Base-by-base conservation (phyloP, 2,888 invertebrate species). In the Conops quadrifasciatus region DNA sequence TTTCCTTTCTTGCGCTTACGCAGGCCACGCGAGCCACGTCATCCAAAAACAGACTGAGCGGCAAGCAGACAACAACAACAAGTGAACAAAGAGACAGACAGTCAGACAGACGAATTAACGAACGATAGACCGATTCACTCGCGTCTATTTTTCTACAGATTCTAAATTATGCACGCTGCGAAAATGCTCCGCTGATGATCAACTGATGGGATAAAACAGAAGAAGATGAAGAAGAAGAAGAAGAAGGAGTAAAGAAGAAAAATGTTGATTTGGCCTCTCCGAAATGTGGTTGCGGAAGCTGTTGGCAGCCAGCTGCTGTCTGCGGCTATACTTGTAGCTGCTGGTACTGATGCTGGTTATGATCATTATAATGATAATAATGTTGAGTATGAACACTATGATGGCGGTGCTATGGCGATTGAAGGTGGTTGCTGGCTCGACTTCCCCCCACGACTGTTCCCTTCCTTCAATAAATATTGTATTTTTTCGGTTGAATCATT, bases 261-360 rank as follows among this genome's bases (percentile, higher is more conserved):
- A 24, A 11, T 45, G 26, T 43, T 36, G n/a, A n/a, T n/a, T n/a
- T n/a, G n/a, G n/a, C n/a, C n/a, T n/a, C n/a, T 13, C 26, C 36
- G 65, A 26, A 45, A 62, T 26, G 24, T 26, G 49, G 49, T 65
- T 51, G 67, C 67, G 67, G 67, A 67, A 67, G 67, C 67, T 47
- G 58, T 67, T 58, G 67, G 67, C 67, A 67, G 67, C 58, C 67
- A 67, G 67, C 67, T 58, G 67, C 67, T 67, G 67, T 67, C 58
- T 58, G 58, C 67, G 56, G 43, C 58, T 21, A 4, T 36, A 13
- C n/a, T n/a, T n/a, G n/a, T n/a, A n/a, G n/a, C n/a, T n/a, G n/a
- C n/a, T n/a, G n/a, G n/a, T n/a, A n/a, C n/a, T 21, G 59, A 9
- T n/a, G 60, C 7, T 36, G 36, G 60, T n/a, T n/a, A n/a, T n/a